Conservation (phyloP, 1,140 invertebrate genomes). For the Luehdorfia chinensis region DNA sequence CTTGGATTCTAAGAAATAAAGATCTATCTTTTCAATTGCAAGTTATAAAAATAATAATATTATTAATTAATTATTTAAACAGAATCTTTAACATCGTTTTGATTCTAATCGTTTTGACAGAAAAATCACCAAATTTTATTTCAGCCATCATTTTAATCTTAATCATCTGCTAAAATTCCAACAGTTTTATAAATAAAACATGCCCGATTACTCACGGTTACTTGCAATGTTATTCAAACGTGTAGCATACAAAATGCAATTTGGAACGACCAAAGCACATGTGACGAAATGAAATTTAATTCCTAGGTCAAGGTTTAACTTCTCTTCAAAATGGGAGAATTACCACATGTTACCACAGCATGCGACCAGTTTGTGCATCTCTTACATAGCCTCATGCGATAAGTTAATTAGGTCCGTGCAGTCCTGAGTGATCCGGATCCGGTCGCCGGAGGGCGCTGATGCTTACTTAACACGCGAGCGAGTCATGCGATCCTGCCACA, state of each 20-base stretch:
- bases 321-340: conserved; percentile 75
- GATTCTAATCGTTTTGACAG: too few species aligned
- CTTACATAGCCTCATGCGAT: conserved; percentile 31
- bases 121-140: too few species aligned
- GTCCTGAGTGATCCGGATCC: conserved; percentile 35
- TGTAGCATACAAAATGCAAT: conserved; percentile 31
- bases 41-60: too few species aligned
- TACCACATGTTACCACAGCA: conserved; percentile 73
- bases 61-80: too few species aligned
- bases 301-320: conserved; percentile 73
- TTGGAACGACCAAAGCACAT: conserved; percentile 36
- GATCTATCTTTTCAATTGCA: too few species aligned
- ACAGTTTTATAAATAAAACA: too few species aligned
- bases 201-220: conserved; percentile 2
- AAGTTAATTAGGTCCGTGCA: conserved; percentile 39
- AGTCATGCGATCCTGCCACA: conserved; percentile 65
- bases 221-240: conserved; percentile 10
- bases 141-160: too few species aligned
- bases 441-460: conserved; percentile 41
- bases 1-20: too few species aligned
- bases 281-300: conserved; percentile 67
- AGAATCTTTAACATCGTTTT: too few species aligned
- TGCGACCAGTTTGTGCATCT: conserved; percentile 38
- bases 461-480: conserved; percentile 48
- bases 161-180: too few species aligned